phyloP scores from a whole-genome alignment of 2,113 vertebrate genomes.

The Pantherophis guttatus region DNA sequence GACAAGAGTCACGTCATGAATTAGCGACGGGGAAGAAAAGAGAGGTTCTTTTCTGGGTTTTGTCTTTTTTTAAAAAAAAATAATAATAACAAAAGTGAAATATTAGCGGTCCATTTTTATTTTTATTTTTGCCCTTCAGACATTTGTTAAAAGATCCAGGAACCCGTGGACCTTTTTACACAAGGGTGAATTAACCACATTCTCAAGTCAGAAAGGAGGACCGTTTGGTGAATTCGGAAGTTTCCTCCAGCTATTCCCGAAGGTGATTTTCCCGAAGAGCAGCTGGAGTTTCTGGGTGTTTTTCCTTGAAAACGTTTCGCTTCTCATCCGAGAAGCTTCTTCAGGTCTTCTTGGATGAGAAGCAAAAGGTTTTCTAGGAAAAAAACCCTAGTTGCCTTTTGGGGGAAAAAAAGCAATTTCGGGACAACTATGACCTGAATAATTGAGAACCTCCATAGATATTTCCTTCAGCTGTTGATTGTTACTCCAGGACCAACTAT shows the following conservation, averaged over 20 bases:
- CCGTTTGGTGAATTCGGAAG: not conserved
- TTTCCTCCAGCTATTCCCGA: not conserved
- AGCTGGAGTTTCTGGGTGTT: no score
- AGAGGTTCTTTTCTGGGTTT: not conserved
- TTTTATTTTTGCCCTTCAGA: not conserved
- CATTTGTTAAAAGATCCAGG: not conserved
- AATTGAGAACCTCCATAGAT: no score
- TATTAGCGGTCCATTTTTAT: not conserved
- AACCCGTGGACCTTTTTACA: not conserved
- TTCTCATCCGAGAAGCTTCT: no score
- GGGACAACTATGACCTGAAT: no score
- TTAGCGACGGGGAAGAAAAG: not conserved
- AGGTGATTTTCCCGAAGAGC: no score
- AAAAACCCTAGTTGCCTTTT: no score
- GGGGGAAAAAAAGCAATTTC: no score
- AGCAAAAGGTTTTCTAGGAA: no score
- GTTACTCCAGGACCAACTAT: no score
- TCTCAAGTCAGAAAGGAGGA: not conserved
- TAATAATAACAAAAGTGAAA: not conserved
- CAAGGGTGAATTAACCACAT: rapidly evolving
- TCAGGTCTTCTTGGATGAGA: no score
- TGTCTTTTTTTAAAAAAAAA: not conserved
- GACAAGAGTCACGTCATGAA: not conserved
- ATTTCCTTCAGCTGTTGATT: not conserved
- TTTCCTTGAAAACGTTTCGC: no score